Base-by-base conservation (phyloP, 2,113 vertebrate genomes). In the Trematocara macrostoma region DNA sequence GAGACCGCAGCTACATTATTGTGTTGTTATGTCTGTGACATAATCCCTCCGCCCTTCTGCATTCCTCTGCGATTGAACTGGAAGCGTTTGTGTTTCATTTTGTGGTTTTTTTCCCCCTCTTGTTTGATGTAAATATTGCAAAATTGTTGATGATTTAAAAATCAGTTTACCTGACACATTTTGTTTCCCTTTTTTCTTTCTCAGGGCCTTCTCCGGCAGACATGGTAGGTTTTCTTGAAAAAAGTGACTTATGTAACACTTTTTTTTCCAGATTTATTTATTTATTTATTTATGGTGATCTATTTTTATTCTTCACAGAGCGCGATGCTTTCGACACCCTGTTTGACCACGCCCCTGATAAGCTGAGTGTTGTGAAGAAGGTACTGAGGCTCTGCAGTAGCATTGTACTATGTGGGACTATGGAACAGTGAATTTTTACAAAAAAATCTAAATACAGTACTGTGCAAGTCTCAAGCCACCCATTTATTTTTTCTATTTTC, bases 291-390 rank as follows among this genome's bases (percentile, higher is more conserved):
- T 1, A n/a, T 2, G 26, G 11, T 69, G 2, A 59, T 88, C 4
- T 26, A 2, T 83, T 20, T 67, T 42, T 69, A 10, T 94, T 95
- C 76, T 95, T 79, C 95, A 38, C 95, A 99, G 99, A 99, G 91
- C 97, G 98, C 2, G 99, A 99, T 56, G 99, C 98, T 18, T 99
- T 99, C 14, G 98, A 99, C 95, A 99, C 99, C 15, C 94, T 99
- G 83, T 99, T 99, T 57, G 99, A 99, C 94, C 98, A 99, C 1
- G 98, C 99, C 14, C 99, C 99, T 7, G 99, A 99, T 93, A 99
- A 99, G 87, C 97, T 99, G 55, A 99, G 97, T 8, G 98, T 99
- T 29, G 98, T 99, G 87, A 99, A 99, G 94, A 99, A 99, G 98
- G 98, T 99, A 95, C 1, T 2, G 23, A 80, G 34, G 14, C 40